Evolutionary conservation across 2,888 invertebrate species (phyloP), one percentile per base, ranked within the genome.

Genomic region (Eilema caniola): DNA sequence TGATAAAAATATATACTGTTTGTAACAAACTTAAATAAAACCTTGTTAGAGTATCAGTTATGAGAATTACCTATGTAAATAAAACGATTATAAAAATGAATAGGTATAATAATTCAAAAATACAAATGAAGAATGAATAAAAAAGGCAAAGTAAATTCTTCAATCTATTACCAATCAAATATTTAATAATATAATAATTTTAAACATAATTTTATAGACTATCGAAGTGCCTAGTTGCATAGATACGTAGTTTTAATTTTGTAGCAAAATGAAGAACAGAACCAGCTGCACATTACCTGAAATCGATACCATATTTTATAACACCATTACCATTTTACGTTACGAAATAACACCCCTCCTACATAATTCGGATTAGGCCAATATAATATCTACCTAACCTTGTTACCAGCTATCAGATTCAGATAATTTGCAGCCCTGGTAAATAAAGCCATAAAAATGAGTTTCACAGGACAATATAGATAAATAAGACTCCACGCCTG

Each of bases 141-240:
- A 68, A 63, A 20, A 69, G 66, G 64, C 60, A 77, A 74, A 70
- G 66, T 81, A 81, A 71, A 72, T 81, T 77, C 70, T 70, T 70
- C 70, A 67, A 75, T 65, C 53, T 70, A 81, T 71, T 64, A 69
- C 25, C 67, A 78, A 70, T 71, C 67, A 76, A 79, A 70, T 79
- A 71, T 64, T 62, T 80, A 77, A 73, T 80, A 68, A 74, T 80
- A 71, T 68, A 73, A 71, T 74, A 73, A 76, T 75, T 76, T 77
- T 75, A 73, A 76, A 76, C 65, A 69, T 77, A 76, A 75, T 80
- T 76, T 81, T 78, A 85, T 86, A 85, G 78, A 87, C 85, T 88
- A 85, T 81, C 75, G 77, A 89, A 89, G 89, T 90, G 90, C 89
- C 89, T 90, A 89, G 89, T 84, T 87, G 87, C 82, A 85, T 88